A percentile compares a stretch with the other conserved stretches of the same genome.
phyloP scores from a whole-genome alignment of 2,113 vertebrate genomes.

The Leptobrachium leishanense region DNA sequence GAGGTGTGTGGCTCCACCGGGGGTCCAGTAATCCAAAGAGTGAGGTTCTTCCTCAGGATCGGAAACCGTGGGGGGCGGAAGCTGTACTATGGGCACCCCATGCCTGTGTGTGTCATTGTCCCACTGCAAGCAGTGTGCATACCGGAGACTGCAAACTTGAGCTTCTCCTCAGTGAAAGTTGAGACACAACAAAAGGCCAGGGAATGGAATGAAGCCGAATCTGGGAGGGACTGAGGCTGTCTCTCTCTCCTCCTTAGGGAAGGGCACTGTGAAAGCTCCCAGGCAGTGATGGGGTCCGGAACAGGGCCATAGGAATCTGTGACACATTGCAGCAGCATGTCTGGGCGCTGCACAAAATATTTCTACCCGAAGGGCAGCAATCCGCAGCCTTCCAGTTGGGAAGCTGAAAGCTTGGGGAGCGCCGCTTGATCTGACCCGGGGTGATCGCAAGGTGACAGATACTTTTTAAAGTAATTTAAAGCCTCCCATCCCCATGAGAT shows the following conservation, averaged over 20 bases:
- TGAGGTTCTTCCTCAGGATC: neutral
- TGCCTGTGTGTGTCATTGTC: constrained; percentile 17
- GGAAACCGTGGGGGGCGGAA: neutral
- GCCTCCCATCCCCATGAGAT: too few species aligned
- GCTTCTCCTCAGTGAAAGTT: constrained; percentile 42
- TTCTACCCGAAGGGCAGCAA: constrained; percentile 38
- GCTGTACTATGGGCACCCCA: neutral
- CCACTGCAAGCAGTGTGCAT: neutral
- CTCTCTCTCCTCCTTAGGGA: constrained; percentile 38
- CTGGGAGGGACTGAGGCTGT: constrained; percentile 37
- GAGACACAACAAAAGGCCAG: constrained; percentile 49
- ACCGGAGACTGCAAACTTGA: constrained; percentile 18
- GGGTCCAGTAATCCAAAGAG: neutral
- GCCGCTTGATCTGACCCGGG: neutral
- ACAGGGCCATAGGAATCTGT: constrained; percentile 41
- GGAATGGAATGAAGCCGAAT: constrained; percentile 29
- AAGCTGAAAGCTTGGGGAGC: neutral
- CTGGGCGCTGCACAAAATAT: constrained; percentile 18
- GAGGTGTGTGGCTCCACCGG: neutral
- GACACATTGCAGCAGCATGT: constrained; percentile 35
- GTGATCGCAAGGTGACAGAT: too few species aligned
- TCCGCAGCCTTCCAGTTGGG: constrained; percentile 20
- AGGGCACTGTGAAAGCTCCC: constrained; percentile 38
- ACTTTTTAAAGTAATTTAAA: too few species aligned
- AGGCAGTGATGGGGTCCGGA: constrained; percentile 38